phyloP scores from a whole-genome alignment of 2,888 invertebrate genomes.

The Silvanus unidentatus region DNA sequence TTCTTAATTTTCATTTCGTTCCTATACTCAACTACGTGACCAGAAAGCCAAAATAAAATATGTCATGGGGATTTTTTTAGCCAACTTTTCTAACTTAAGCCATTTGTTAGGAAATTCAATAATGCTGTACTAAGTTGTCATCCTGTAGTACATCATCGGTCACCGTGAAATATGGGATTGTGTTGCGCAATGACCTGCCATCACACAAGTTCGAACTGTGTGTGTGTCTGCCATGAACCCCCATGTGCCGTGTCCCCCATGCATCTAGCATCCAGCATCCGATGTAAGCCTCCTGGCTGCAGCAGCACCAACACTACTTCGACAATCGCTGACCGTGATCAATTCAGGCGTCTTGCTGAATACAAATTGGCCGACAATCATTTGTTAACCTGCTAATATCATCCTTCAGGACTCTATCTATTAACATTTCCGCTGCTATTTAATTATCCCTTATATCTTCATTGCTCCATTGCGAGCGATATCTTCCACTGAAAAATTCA shows the following conservation, averaged over 20 bases:
- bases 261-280: no score
- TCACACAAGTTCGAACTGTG: no score
- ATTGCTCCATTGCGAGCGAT: conserved; percentile 6
- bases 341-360: conserved; percentile 32
- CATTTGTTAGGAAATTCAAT: conserved; percentile 49
- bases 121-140: conserved; percentile 47
- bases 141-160: conserved; percentile 45
- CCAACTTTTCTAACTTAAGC: conserved; percentile 42
- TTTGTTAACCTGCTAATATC: conserved; percentile 36
- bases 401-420: conserved; percentile 33
- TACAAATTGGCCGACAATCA: conserved; percentile 36
- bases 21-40: conserved; percentile 46
- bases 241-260: no score
- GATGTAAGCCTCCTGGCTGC: no score
- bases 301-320: conserved; percentile 9
- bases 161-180: conserved; percentile 44
- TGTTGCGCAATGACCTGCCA: conserved; percentile 10
- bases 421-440: conserved; percentile 30
- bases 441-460: conserved; percentile 26
- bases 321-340: conserved; percentile 35
- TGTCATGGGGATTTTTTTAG: conserved; percentile 43
- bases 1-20: conserved; percentile 50
- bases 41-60: conserved; percentile 42
- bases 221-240: no score
- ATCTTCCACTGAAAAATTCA: no score